Evolutionary conservation across 2,888 invertebrate genomes (phyloP).

Genomic region (Therioaphis trifolii): DNA sequence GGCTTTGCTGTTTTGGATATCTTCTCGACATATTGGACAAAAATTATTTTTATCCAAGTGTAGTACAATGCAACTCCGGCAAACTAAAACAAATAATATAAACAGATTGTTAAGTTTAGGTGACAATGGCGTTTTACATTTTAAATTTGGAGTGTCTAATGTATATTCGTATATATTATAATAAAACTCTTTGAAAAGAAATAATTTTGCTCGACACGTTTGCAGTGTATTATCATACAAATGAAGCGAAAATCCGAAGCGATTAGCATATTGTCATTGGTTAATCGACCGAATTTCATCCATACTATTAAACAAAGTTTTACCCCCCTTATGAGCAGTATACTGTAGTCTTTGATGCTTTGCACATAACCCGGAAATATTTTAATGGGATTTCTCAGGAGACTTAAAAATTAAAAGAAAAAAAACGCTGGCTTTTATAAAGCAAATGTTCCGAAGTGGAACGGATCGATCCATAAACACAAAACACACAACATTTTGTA

Average conservation of each 20-base stretch:
- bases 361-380: conserved; percentile 30
- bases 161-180: not conserved
- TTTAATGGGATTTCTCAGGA: conserved; percentile 18
- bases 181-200: not conserved
- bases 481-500: not conserved
- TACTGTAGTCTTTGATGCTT: not conserved
- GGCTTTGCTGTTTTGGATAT: conserved; percentile 83
- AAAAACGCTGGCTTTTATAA: not conserved
- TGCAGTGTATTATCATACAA: conserved; percentile 27
- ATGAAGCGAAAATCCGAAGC: conserved; percentile 29
- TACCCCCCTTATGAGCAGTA: not conserved
- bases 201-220: not conserved
- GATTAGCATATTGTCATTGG: conserved; percentile 49
- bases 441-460: conserved; percentile 9
- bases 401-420: conserved; percentile 9
- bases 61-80: conserved; percentile 92
- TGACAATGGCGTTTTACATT: too few species aligned
- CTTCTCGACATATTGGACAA: conserved; percentile 93
- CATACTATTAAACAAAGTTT: conserved; percentile 32
- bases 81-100: conserved; percentile 75
- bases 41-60: conserved; percentile 86
- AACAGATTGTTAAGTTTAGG: conserved; percentile 5
- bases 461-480: conserved; percentile 15
- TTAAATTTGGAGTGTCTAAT: not conserved
- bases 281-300: conserved; percentile 50